phyloP scores from a whole-genome alignment of 2,888 invertebrate genomes.

The Meta bourneti region DNA sequence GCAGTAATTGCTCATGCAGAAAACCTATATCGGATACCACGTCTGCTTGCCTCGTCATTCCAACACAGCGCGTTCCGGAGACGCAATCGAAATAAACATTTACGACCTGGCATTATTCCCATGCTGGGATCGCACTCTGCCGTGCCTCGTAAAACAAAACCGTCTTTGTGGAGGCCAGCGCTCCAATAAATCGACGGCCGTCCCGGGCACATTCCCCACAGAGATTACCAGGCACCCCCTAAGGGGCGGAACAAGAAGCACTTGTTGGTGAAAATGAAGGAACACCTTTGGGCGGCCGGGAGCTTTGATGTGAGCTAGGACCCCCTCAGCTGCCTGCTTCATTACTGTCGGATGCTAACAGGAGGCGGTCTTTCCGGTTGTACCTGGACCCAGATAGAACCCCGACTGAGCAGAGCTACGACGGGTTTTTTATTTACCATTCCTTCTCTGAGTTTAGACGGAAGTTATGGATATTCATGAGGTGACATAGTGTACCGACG shows the following conservation, averaged over 20 bases:
- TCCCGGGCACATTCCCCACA: constrained; percentile 23
- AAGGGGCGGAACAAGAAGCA: constrained; percentile 59
- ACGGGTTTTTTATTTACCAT: constrained; percentile 5
- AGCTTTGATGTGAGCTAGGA: constrained; percentile 50
- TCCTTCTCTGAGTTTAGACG: constrained; percentile 40
- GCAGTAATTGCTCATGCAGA: too few species aligned
- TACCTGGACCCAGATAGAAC: constrained; percentile 11
- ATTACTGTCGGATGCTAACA: constrained; percentile 70
- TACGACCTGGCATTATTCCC: constrained; percentile 35
- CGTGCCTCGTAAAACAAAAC: constrained; percentile 54
- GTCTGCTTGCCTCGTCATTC: too few species aligned
- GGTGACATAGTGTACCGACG: constrained; percentile 25
- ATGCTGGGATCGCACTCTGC: constrained; percentile 24
- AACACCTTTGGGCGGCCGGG: constrained; percentile 67
- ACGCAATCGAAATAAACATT: not conserved
- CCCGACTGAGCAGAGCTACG: constrained; percentile 32
- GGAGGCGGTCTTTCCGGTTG: constrained; percentile 71
- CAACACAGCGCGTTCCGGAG: too few species aligned
- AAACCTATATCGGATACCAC: too few species aligned
- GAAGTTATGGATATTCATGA: constrained; percentile 70
- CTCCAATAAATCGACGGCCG: constrained; percentile 27
- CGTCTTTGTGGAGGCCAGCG: constrained; percentile 22
- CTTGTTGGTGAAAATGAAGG: constrained; percentile 74
- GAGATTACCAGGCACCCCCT: constrained; percentile 33
- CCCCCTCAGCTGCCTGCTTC: constrained; percentile 47